Evolutionary conservation across 1,140 invertebrate genomes (phyloP).

Genomic region (Augochlora pura): DNA sequence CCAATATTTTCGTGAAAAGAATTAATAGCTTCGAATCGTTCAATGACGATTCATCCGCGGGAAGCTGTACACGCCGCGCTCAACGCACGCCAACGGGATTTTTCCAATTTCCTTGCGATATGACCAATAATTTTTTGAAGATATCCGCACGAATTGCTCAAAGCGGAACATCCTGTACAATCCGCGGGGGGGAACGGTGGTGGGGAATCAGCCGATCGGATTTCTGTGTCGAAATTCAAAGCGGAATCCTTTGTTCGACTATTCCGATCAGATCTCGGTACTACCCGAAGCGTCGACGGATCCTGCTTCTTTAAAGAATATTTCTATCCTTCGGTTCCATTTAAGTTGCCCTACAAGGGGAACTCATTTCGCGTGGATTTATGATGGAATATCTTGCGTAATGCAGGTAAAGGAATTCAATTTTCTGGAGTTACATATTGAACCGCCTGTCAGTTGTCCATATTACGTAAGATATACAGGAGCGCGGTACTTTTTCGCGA

Average conservation of each 20-base stretch:
- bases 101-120: neutral
- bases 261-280: neutral
- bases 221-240: constrained; percentile 1
- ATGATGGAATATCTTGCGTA: neutral
- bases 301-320: neutral
- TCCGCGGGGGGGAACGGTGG: too few relatives aligned
- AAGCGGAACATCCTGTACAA: neutral
- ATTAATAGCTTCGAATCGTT: neutral
- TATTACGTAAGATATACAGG: too few relatives aligned
- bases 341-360: neutral
- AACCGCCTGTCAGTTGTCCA: too few relatives aligned
- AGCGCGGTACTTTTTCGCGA: too few relatives aligned
- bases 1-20: neutral
- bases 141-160: neutral
- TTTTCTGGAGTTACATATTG: too few relatives aligned
- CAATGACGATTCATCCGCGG: neutral
- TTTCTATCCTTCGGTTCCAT: neutral
- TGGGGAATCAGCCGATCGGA: neutral
- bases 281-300: neutral
- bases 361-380: neutral
- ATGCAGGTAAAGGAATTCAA: too few relatives aligned
- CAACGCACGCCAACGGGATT: neutral
- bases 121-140: constrained; percentile 1
- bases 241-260: neutral
- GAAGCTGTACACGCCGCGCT: neutral